These are phyloP conservation scores for Ardeotis arabs DNA, from an alignment of 2,113 vertebrate genomes.

Conservation along the genomic window DNA sequence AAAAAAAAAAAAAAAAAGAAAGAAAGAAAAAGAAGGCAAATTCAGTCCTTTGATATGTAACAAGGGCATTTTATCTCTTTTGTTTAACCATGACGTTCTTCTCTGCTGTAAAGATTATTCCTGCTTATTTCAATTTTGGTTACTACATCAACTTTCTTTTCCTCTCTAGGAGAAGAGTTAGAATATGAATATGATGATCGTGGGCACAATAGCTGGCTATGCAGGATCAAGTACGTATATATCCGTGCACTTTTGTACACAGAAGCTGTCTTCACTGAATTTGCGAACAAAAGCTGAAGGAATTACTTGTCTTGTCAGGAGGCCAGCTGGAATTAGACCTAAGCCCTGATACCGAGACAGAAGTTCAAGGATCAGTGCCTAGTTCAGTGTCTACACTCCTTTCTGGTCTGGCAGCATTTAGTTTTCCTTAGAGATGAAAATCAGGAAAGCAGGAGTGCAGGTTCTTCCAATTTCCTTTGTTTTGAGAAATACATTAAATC, in stretches of 20 bases:
- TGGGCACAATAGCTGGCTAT: constrained; percentile 91
- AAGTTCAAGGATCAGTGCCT: not conserved
- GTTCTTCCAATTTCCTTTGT: not conserved
- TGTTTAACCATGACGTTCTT: not conserved
- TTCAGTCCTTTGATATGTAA: not conserved
- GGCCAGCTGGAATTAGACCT: not conserved
- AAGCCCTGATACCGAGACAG: not conserved
- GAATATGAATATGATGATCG: constrained; percentile 96
- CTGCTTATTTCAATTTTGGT: not conserved
- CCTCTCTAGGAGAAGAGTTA: constrained; percentile 89
- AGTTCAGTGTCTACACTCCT: not conserved
- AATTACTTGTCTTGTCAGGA: not conserved
- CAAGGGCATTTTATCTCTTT: not conserved
- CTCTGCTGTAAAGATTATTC: not conserved
- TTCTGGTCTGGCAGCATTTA: not conserved
- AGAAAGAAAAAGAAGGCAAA: not conserved
- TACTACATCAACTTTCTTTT: not conserved
- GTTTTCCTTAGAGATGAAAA: not conserved
- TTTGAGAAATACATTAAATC: not conserved
- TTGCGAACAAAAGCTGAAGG: not conserved
- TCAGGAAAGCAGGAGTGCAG: not conserved
- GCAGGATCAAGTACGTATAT: constrained; percentile 89
- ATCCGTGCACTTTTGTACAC: not conserved
- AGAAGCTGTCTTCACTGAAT: not conserved
- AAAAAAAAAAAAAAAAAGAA: not conserved